phyloP scores from a whole-genome alignment of 2,888 invertebrate species.

The Agrochola macilenta region DNA sequence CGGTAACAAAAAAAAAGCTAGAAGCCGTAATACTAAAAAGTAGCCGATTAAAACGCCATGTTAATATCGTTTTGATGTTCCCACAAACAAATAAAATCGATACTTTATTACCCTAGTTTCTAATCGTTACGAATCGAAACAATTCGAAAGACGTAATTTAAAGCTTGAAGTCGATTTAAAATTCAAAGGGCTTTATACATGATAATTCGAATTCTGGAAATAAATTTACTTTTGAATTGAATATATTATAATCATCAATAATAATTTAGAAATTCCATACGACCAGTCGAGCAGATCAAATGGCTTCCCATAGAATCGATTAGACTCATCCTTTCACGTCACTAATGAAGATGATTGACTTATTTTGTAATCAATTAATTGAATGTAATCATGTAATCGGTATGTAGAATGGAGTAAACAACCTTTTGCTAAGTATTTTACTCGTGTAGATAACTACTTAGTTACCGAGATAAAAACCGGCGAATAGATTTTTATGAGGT shows the following conservation, averaged over 20 bases:
- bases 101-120: conserved; percentile 49
- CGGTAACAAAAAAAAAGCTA: neutral
- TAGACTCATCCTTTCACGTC: conserved; percentile 57
- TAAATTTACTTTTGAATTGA: conserved; percentile 59
- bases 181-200: conserved; percentile 41
- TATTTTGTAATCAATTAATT: conserved; percentile 56
- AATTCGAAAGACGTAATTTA: conserved; percentile 37
- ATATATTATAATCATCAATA: conserved; percentile 56
- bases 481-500: too few relatives aligned
- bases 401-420: conserved; percentile 24
- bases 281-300: conserved; percentile 51
- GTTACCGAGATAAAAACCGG: too few relatives aligned
- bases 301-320: conserved; percentile 64
- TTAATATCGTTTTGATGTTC: conserved; percentile 18
- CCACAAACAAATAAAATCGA: conserved; percentile 58
- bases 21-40: neutral
- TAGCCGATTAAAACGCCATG: neutral
- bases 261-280: conserved; percentile 59
- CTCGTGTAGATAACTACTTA: too few relatives aligned
- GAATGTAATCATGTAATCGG: conserved; percentile 35
- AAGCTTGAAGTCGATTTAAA: conserved; percentile 39
- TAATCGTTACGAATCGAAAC: conserved; percentile 58
- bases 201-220: conserved; percentile 51
- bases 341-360: conserved; percentile 58
- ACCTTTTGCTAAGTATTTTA: neutral